Evolutionary conservation across 2,113 vertebrate genomes (phyloP), one percentile per base, ranked within the genome.

Genomic region (Barnardius zonarius): DNA sequence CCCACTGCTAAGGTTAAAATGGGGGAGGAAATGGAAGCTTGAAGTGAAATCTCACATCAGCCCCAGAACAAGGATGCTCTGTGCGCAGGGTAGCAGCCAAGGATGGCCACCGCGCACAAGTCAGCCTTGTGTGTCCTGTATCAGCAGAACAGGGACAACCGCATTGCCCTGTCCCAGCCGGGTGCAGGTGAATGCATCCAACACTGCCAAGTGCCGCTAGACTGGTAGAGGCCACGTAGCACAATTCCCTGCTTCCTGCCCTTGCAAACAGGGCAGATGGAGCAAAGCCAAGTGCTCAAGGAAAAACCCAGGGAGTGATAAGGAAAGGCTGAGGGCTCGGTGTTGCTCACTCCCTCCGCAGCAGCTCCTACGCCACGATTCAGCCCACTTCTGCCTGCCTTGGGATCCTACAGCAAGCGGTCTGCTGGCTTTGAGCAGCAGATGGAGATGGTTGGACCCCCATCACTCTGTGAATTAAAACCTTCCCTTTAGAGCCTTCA

Each of bases 41-140:
- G 4, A 24, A 37, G 39, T 9, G 57, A 31, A 46, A 17, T 15
- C 43, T 63, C 46, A 3, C 24, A 41, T 51, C n/a, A 19, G 31
- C 33, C 72, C 44, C 46, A 44, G 44, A 63, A 63, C 30, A 14
- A 41, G 82, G 67, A 8, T 8, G 54, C 18, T 7, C 39, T 5
- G 13, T 39, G 43, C 39, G 48, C 1, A 11, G 44, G 35, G 52
- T 6, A 13, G 23, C 13, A 17, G 48, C 70, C 0, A 0, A 14
- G 18, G 55, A 15, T 1, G 6, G n/a, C 9, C 4, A 28, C 51
- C 64, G 11, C 43, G 3, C 1, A 4, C 30, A 7, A 1, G 1
- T 10, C 61, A 12, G 18, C 68, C 25, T 52, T 0, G 19, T 17
- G 27, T 28, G 43, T 6, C 59, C 25, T 39, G 54, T 4, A 0